Evolutionary conservation across 23 tunicate species (phyloP), one percentile per base, ranked within the genome.

Genomic region (Botrylloides violaceus): DNA sequence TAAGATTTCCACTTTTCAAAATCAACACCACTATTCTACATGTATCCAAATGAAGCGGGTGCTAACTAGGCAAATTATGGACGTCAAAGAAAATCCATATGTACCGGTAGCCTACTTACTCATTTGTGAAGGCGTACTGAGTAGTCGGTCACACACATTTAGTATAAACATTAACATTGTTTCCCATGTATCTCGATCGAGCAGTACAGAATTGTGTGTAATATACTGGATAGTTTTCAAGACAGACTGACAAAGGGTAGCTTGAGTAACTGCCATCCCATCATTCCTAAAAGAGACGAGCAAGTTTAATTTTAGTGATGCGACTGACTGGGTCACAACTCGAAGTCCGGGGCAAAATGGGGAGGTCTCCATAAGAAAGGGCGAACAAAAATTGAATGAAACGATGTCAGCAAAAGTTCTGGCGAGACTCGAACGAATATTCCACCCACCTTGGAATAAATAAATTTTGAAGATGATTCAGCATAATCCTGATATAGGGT

Each of bases 181-280:
- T 49, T 92, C 92, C 98, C 98, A 92, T 3, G 98, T 92, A 2
- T 39, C 84, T 48, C 92, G 47, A 43, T 92, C 92, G 0, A 92
- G 33, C 0, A 48, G 9, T 0, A 43, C 62, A 4, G 87, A 71
- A n/a, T 84, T 79, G 2, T 80, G 78, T 9, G 75, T 68, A 3
- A 92, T 5, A 15, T 71, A 27, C 53, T 84, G 92, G 4, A 92
- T 48, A 4, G 92, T 36, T 29, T 49, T 38, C 26, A 92, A 59
- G 19, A 92, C 98, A 47, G 59, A 66, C 31, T 84, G 79, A 59
- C 98, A 92, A 56, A 92, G 57, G 20, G 75, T 33, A 3, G 79
- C 43, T 48, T 92, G 97, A 36, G 60, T 66, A 29, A n/a, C 29
- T 2, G 32, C 37, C 2, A 37, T 29, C 4, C 96, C 83, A 4